Evolutionary conservation across 2,888 invertebrate genomes (phyloP), one percentile per base, ranked within the genome.

Genomic region (Herminia tarsipennalis): DNA sequence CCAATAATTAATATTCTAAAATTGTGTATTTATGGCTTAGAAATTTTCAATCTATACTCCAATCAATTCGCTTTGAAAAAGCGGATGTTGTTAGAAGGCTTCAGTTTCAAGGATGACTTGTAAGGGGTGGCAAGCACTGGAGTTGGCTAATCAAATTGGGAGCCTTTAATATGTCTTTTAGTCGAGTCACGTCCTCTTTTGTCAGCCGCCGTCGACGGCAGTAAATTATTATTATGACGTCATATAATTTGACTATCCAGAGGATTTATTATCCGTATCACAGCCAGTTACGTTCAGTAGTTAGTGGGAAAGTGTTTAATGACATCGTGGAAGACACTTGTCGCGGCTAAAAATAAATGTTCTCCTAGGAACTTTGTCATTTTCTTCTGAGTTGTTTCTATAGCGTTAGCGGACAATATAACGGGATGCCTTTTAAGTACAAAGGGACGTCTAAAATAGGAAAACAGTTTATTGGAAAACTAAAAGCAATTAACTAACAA

Each of bases 171-270:
- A 45, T 41, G 52, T 46, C 40, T 48, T 46, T 53, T 47, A 66
- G 56, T 66, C 57, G 49, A 56, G 65, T 63, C 68, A 70, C 58
- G 66, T 60, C 40, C 45, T 54, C 46, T 44, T 49, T 56, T 55
- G 64, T 64, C 57, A 49, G 53, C 54, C 49, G 30, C 35, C 46
- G 46, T 27, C 41, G 39, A 27, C 42, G 49, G 41, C 38, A 53
- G 58, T 64, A 52, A 67, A 58, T 61, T 67, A 67, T 66, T 55
- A 51, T 63, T 56, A 55, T 63, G 48, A 57, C 58, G 46, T 62
- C 63, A 66, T 43, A 51, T 57, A 51, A 63, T 59, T 59, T 59
- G 67, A 45, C 44, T 66, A 53, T 50, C 41, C 32, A 4, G 32
- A 48, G 52, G 53, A 66, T 59, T 65, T 65, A 66, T 58, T 46